These are phyloP conservation scores for Heterodera schachtii DNA, from an alignment of 1,140 invertebrate genomes.

Conservation along the genomic window DNA sequence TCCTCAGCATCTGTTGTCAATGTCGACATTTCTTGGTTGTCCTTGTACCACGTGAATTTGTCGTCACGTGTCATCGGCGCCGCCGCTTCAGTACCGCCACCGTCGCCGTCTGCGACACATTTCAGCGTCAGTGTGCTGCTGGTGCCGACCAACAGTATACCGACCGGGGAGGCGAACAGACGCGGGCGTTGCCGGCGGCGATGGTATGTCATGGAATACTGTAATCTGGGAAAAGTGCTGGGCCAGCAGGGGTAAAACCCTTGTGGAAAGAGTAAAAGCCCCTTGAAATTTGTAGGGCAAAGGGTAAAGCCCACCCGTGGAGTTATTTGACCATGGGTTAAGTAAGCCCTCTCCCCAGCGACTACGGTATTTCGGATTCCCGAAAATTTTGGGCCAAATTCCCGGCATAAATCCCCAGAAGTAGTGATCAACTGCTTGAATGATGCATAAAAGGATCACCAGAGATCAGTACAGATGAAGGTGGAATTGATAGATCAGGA, in stretches of 20 bases:
- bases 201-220: not conserved
- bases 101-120: constrained; percentile 10
- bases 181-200: not conserved
- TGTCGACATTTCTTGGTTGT: constrained; percentile 5
- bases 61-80: not conserved
- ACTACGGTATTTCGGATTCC: not conserved
- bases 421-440: no score
- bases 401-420: no score
- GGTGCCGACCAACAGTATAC: constrained; percentile 22
- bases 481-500: no score
- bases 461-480: no score
- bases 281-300: not conserved
- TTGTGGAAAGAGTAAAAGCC: no score
- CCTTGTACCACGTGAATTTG: constrained; percentile 27
- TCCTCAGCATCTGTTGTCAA: not conserved
- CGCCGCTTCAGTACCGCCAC: not conserved
- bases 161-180: constrained; percentile 27
- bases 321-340: no score
- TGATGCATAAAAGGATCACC: no score
- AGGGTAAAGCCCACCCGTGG: not conserved
- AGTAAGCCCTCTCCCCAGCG: no score
- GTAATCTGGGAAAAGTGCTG: no score
- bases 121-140: constrained; percentile 16
- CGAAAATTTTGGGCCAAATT: not conserved
- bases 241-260: no score